Evolutionary conservation across 1,140 invertebrate species (phyloP).

Genomic region (Monochamus saltuarius): DNA sequence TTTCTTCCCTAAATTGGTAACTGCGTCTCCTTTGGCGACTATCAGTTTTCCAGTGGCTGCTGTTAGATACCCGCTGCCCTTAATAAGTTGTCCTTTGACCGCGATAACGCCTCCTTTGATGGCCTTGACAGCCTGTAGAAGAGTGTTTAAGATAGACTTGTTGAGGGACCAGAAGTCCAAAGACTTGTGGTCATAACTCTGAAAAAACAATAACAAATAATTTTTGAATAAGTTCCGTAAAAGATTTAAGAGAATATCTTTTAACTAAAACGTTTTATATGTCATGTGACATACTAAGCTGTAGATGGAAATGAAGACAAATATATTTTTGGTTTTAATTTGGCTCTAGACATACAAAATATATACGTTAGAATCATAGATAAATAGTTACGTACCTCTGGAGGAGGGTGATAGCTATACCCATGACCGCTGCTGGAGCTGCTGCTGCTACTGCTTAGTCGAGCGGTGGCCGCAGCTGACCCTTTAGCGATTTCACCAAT

Average conservation of each 20-base stretch:
- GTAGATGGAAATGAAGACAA: too few relatives aligned
- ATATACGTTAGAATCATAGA: too few relatives aligned
- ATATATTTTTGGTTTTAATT: too few relatives aligned
- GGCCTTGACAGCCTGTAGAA: conserved; percentile 81
- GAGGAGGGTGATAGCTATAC: conserved; percentile 13
- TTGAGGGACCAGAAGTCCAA: conserved; percentile 76
- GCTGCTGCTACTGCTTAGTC: conserved; percentile 59
- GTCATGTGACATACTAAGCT: too few relatives aligned
- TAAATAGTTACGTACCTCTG: conserved; percentile 17
- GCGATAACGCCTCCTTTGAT: conserved; percentile 82
- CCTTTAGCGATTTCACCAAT: conserved; percentile 57
- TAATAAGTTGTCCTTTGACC: conserved; percentile 79
- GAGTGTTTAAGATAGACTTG: conserved; percentile 74
- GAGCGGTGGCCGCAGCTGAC: conserved; percentile 56
- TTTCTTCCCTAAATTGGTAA: conserved; percentile 72
- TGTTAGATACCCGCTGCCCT: conserved; percentile 75
- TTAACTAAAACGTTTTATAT: too few relatives aligned
- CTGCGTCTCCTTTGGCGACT: conserved; percentile 68
- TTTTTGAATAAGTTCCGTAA: too few relatives aligned
- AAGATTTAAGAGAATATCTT: too few relatives aligned
- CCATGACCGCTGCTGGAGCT: conserved; percentile 52
- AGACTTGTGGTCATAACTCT: conserved; percentile 57
- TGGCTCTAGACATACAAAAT: too few relatives aligned
- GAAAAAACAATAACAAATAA: conserved; percentile 15
- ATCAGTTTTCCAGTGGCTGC: conserved; percentile 73